A percentile compares a stretch with the other conserved stretches of the same genome.
Conservation (phyloP, 1,140 invertebrate species). For the Tetragonula clypearis region DNA sequence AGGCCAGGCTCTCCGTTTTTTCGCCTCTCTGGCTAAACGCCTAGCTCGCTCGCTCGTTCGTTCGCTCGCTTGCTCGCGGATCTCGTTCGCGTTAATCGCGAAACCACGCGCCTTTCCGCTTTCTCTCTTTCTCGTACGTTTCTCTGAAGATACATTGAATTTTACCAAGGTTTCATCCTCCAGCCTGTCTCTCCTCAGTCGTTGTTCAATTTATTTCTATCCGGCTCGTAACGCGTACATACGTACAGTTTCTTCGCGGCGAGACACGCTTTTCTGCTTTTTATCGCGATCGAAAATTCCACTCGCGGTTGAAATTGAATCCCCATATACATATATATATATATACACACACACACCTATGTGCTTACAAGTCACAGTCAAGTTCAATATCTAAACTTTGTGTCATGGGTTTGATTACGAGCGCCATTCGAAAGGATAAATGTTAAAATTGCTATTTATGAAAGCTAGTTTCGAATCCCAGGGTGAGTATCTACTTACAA, state of each 20-base stretch:
- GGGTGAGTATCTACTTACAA: too few species aligned
- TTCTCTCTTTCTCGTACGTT: too few species aligned
- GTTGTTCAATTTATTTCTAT: constrained; percentile 33
- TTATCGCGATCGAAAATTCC: constrained; percentile 15
- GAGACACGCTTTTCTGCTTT: neutral
- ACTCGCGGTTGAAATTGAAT: neutral
- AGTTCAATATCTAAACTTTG: too few species aligned
- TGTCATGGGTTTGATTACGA: too few species aligned
- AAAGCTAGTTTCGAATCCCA: too few species aligned
- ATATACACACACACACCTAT: too few species aligned
- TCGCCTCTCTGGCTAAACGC: neutral
- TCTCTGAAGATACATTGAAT: constrained; percentile 50
- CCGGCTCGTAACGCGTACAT: neutral
- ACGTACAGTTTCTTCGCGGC: neutral
- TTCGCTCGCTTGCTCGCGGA: neutral
- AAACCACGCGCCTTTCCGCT: neutral
- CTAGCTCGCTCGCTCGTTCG: neutral
- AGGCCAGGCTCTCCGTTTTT: neutral
- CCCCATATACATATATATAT: too few species aligned
- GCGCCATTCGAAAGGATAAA: too few species aligned
- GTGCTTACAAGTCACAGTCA: too few species aligned
- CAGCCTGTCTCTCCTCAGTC: neutral
- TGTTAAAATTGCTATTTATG: too few species aligned
- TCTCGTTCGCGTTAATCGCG: constrained; percentile 46
- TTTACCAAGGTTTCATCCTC: constrained; percentile 20